Evolutionary conservation across 2,113 vertebrate species (phyloP), one percentile per base, ranked within the genome.

Genomic region (Coptodon bakossiorum): DNA sequence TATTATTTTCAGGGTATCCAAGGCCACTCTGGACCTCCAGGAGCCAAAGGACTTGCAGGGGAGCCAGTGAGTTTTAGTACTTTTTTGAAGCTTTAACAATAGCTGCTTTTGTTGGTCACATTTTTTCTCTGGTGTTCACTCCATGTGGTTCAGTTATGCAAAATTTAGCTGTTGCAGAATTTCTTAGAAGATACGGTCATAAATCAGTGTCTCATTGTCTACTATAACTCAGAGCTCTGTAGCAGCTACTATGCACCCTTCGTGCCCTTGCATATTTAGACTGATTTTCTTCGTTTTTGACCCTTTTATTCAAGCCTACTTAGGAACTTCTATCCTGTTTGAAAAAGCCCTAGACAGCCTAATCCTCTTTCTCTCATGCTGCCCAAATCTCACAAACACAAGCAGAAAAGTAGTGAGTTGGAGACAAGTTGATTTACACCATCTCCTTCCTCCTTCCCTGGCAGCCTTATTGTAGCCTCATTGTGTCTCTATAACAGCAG

Each of bases 41-140:
- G 99, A 91, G 93, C 96, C 91, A 99, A 99, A 96, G 99, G 99
- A 94, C 94, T 97, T 88, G 93, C 95, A 93, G 99, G 99, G 93
- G 96, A 97, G 92, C 96, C 96, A 89, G 99, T 97, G 96, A 97
- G 97, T 91, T 85, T 61, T 24, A 19, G 71, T 48, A 12, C 24
- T 31, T 56, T 22, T 50, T 22, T 22, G 9, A 45, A 27, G 19
- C 4, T 34, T 8, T 68, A 34, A 63, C 80, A 82, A 63, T 63
- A 82, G 73, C 45, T n/a, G 73, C 73, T 78, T 50, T 78, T 34
- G 45, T 52, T 52, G 73, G 17, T 78, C 73, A 13, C 29, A 19
- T 78, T 82, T 48, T 40, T 45, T n/a, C 22, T 59, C 9, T 81
- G 73, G 27, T n/a, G n/a, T 59, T 81, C 10, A n/a, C 63, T 54